A percentile compares a stretch with the other conserved stretches of the same genome.
Conservation (phyloP, 2,888 invertebrate genomes). For the Ichneumon xanthorius region DNA sequence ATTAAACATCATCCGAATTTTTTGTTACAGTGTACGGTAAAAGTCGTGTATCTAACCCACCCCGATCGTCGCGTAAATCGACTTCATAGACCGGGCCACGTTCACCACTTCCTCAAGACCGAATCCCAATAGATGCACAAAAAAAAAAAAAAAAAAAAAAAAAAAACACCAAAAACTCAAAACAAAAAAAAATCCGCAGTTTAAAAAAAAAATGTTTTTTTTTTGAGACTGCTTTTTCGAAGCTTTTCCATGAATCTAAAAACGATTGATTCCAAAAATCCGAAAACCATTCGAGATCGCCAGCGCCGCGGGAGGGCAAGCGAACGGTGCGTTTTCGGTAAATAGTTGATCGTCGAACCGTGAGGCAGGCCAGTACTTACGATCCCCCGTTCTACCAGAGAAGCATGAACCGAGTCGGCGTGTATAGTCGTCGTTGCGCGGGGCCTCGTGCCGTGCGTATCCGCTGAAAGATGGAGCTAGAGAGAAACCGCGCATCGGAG, state of each 20-base stretch:
- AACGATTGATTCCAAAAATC: background rate
- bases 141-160: background rate
- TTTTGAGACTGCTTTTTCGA: background rate
- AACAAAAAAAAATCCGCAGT: background rate
- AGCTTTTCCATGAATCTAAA: background rate
- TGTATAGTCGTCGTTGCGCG: conserved; percentile 8
- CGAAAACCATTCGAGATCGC: background rate
- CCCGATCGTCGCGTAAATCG: too few species aligned
- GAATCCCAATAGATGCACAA: background rate
- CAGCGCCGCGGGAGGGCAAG: background rate
- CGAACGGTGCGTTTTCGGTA: conserved; percentile 5
- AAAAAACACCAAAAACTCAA: background rate
- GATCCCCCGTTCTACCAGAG: conserved; percentile 74
- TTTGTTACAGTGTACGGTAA: too few species aligned
- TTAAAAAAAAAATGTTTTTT: too few species aligned
- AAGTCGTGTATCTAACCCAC: too few species aligned
- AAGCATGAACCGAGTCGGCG: conserved; percentile 68
- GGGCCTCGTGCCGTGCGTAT: background rate
- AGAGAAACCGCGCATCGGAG: background rate
- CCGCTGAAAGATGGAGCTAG: background rate
- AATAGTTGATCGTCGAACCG: conserved; percentile 58
- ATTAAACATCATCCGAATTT: too few species aligned
- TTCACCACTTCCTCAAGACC: too few species aligned
- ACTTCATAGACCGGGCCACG: too few species aligned
- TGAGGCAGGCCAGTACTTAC: conserved; percentile 80